These are phyloP conservation scores for Apantesis nais DNA, from an alignment of 2,888 invertebrate species.

Conservation along the genomic window DNA sequence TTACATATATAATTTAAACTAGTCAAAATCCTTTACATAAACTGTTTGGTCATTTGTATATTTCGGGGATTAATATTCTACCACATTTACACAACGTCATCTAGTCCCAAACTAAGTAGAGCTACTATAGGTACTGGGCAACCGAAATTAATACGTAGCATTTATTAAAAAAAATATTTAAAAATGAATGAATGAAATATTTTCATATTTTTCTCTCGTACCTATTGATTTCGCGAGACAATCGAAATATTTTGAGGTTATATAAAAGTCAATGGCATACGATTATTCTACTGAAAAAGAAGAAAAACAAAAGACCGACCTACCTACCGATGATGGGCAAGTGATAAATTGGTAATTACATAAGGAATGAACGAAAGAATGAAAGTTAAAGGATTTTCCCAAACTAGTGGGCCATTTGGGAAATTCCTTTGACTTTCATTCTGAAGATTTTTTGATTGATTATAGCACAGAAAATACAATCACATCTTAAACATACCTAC, in stretches of 20 bases:
- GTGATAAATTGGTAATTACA: not conserved
- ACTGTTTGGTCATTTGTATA: not conserved
- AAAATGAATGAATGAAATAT: too few relatives aligned
- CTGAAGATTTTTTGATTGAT: not conserved
- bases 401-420: too few relatives aligned
- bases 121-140: too few relatives aligned
- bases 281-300: not conserved
- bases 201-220: too few relatives aligned
- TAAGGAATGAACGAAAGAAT: too few relatives aligned
- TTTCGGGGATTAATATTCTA: not conserved
- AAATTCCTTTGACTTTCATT: conserved; percentile 5
- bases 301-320: not conserved
- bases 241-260: not conserved
- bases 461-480: not conserved
- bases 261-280: not conserved
- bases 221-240: not conserved
- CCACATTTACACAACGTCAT: too few relatives aligned
- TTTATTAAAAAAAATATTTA: too few relatives aligned
- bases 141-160: too few relatives aligned
- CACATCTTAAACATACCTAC: not conserved
- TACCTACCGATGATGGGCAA: not conserved
- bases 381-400: too few relatives aligned
- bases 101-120: too few relatives aligned
- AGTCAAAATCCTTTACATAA: not conserved
- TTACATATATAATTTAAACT: not conserved